Evolutionary conservation across 2,113 vertebrate genomes (phyloP).

Genomic region (Arenaria interpres): DNA sequence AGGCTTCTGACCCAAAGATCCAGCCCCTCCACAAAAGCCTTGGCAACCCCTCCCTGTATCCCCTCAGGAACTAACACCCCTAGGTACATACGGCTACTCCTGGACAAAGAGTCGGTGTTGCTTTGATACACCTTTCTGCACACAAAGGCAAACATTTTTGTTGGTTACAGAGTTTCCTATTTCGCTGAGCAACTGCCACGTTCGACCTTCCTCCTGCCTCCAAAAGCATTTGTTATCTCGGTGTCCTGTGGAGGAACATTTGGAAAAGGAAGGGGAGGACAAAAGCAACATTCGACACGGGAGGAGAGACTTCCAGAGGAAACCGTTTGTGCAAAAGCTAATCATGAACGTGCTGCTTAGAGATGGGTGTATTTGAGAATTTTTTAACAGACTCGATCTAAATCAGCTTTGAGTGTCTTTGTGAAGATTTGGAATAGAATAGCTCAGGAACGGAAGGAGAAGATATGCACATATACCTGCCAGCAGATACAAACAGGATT

Average conservation of each 20-base stretch:
- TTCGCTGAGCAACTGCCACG: background rate
- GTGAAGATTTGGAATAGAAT: background rate
- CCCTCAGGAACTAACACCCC: background rate
- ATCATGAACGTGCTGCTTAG: background rate
- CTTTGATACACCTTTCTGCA: background rate
- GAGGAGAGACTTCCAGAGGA: background rate
- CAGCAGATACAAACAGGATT: background rate
- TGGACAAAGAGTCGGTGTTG: background rate
- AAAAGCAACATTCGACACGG: background rate
- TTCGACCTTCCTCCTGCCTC: background rate
- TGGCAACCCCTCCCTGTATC: background rate
- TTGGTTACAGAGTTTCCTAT: background rate
- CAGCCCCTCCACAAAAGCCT: background rate
- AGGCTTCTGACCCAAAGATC: background rate
- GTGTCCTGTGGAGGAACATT: background rate
- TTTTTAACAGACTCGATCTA: background rate
- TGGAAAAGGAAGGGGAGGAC: background rate
- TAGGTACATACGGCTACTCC: accelerated
- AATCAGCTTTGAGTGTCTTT: background rate
- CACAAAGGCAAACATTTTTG: background rate
- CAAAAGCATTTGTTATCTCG: background rate
- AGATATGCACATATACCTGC: background rate
- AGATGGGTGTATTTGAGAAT: background rate
- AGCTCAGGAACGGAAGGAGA: background rate
- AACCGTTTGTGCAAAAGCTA: background rate